phyloP scores from a whole-genome alignment of 2,113 vertebrate species.

The human region DNA sequence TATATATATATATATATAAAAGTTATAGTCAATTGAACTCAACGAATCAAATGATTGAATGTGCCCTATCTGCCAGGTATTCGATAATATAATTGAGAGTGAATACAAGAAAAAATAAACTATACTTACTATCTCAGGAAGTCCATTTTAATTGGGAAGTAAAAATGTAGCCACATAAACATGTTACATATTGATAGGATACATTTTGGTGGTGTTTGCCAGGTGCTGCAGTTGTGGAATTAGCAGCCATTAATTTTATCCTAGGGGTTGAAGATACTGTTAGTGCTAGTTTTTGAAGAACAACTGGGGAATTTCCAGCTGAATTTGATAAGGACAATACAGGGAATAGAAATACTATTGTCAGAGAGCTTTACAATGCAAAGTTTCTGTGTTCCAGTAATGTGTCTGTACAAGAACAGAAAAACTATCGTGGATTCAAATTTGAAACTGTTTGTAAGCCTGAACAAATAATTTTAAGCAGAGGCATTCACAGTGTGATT shows the following conservation, averaged over 20 bases:
- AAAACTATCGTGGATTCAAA: not conserved
- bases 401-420: not conserved
- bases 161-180: not conserved
- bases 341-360: accelerated
- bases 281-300: not conserved
- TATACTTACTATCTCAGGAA: not conserved
- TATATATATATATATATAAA: not conserved
- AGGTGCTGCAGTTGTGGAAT: not conserved
- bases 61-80: accelerated
- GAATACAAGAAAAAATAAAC: not conserved
- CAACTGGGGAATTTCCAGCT: not conserved
- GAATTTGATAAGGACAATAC: not conserved
- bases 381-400: not conserved
- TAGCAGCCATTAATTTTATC: not conserved
- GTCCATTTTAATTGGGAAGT: not conserved
- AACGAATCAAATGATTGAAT: not conserved
- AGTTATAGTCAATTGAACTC: not conserved
- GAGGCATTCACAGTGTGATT: not conserved
- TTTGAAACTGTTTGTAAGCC: not conserved
- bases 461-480: not conserved
- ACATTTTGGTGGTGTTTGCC: not conserved
- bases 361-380: not conserved
- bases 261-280: not conserved
- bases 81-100: not conserved
- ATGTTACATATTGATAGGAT: not conserved